Base-by-base conservation (phyloP, 2,113 vertebrate species). In the Dipodomys spectabilis region DNA sequence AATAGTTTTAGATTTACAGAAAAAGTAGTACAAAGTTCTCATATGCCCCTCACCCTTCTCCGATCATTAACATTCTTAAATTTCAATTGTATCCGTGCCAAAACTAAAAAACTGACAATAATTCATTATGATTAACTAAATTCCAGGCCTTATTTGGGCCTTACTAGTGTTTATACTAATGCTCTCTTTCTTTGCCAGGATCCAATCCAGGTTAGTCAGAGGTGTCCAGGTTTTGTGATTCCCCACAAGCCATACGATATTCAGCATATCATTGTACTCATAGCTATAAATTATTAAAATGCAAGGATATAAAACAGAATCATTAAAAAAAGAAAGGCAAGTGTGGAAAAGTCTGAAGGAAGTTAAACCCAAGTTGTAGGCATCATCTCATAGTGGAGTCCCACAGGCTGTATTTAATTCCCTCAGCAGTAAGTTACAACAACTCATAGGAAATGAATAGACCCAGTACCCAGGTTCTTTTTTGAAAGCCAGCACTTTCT, bases 41-140 rank as follows among this genome's bases (percentile, higher is more conserved):
- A 68, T 35, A 73, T 74, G 68, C 30, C 15, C 11, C 35, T 89
- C 32, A 68, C 7, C 23, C 28, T 88, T 78, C 32, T 88, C 65
- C 20, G 15, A 10, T 65, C 45, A 30, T 81, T 81, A 75, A 62
- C 35, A 75, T 49, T 49, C 49, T 82, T 68, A 86, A 2, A 62
- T 60, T 94, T 80, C 75, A 44, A 49, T 75, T n/a, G 78, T n/a
- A 62, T n/a, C 7, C 68, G 64, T 88, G 13, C 83, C 74, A n/a
- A 92, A 88, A 79, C 74, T 92, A 89, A 89, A 28, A 84, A 62
- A 92, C 15, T n/a, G 49, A 78, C 23, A 72, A 64, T 35, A 25
- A 49, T 49, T 49, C 49, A 49, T 49, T 49, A 49, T 12, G 49
- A 49, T 49, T 49, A 49, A 12, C 49, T 49, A 49, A 49, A 49